phyloP scores from a whole-genome alignment of 2,113 vertebrate genomes.

The Ploceus nigricollis region DNA sequence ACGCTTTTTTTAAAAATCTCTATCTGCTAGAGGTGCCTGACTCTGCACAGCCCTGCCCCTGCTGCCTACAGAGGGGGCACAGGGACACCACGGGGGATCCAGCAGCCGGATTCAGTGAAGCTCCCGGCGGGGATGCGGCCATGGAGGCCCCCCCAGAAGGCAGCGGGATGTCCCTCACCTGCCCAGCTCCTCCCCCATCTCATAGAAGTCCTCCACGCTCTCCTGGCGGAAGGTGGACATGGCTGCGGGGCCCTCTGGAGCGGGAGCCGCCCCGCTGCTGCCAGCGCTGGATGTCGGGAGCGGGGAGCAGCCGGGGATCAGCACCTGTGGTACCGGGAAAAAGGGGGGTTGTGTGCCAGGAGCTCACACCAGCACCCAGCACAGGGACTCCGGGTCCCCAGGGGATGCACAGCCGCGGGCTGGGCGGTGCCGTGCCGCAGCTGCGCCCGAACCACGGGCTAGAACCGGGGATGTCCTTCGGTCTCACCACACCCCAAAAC shows the following conservation, averaged over 20 bases:
- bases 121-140: background rate
- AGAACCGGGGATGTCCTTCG: rapidly evolving
- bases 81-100: background rate
- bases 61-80: background rate
- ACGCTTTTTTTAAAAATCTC: rapidly evolving
- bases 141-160: rapidly evolving
- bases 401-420: background rate
- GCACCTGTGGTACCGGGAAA: background rate
- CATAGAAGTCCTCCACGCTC: conserved; percentile 77
- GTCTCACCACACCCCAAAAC: background rate
- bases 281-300: rapidly evolving
- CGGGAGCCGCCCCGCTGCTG: background rate
- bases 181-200: conserved; percentile 83
- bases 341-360: background rate
- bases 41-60: background rate
- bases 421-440: rapidly evolving
- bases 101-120: rapidly evolving
- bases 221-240: conserved; percentile 82
- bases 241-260: rapidly evolving
- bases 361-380: background rate
- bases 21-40: background rate
- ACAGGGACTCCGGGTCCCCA: background rate
- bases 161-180: background rate
- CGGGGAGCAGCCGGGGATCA: background rate
- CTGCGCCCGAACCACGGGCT: rapidly evolving